phyloP scores from a whole-genome alignment of 1,140 invertebrate species.

The Bombus superbus region DNA sequence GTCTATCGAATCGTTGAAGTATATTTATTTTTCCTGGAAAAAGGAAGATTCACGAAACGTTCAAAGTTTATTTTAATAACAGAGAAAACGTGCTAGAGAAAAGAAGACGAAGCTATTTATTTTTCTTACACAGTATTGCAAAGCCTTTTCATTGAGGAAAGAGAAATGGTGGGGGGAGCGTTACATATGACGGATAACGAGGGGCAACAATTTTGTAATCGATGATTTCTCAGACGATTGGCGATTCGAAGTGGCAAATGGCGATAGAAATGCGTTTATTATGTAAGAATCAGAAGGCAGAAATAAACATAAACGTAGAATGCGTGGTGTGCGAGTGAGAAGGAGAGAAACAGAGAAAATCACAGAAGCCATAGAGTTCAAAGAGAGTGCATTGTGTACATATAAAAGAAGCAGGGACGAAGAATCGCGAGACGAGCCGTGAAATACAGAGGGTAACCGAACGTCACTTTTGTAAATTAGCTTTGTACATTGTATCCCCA shows the following conservation, averaged over 20 bases:
- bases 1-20: conserved; percentile 26
- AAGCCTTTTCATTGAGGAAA: conserved; percentile 14
- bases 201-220: not conserved
- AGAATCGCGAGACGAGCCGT: conserved; percentile 29
- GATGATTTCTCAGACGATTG: not conserved
- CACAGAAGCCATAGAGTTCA: conserved; percentile 47
- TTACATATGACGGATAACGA: not conserved
- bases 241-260: not conserved
- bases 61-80: conserved; percentile 46
- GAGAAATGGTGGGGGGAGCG: not conserved
- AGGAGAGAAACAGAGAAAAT: conserved; percentile 27
- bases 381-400: conserved; percentile 51
- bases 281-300: not conserved
- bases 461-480: conserved; percentile 58
- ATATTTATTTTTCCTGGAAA: conserved; percentile 41
- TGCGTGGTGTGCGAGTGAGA: conserved; percentile 8
- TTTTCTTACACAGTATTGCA: conserved; percentile 51
- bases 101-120: conserved; percentile 48
- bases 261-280: conserved; percentile 11
- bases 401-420: conserved; percentile 48
- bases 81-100: conserved; percentile 4
- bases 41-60: not conserved
- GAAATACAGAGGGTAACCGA: conserved; percentile 52
- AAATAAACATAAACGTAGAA: not conserved
- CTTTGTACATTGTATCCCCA: conserved; percentile 46